These are phyloP conservation scores for Channa striata DNA, from an alignment of 2,797 vertebrate species.

Conservation along the genomic window DNA sequence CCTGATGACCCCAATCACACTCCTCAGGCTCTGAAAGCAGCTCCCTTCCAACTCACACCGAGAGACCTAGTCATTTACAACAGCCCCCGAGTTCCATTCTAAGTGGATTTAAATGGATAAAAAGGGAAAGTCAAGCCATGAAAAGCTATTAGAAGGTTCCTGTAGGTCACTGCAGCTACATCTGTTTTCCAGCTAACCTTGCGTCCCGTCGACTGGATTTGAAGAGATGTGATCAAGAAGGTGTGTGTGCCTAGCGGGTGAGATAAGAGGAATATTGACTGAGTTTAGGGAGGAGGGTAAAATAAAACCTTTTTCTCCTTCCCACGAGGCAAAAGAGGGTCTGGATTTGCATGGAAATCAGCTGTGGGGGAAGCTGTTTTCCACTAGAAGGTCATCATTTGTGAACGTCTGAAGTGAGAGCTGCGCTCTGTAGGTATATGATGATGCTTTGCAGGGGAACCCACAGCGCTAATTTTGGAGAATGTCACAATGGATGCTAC, in stretches of 20 bases:
- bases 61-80: slow-evolving; percentile 36
- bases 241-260: slow-evolving; percentile 21
- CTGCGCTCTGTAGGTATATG: not conserved
- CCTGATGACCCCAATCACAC: slow-evolving; percentile 35
- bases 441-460: not conserved
- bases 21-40: slow-evolving; percentile 21
- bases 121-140: slow-evolving; percentile 60
- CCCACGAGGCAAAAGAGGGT: slow-evolving; percentile 18
- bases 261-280: slow-evolving; percentile 44
- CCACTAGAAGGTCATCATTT: slow-evolving; percentile 29
- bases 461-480: not conserved
- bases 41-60: slow-evolving; percentile 22
- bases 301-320: slow-evolving; percentile 50
- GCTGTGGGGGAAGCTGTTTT: slow-evolving; percentile 43
- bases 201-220: slow-evolving; percentile 52
- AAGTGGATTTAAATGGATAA: slow-evolving; percentile 66
- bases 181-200: slow-evolving; percentile 64
- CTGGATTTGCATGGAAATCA: slow-evolving; percentile 58
- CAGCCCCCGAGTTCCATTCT: slow-evolving; percentile 35
- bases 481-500: not conserved
- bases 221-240: slow-evolving; percentile 33
- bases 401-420: slow-evolving; percentile 25
- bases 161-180: slow-evolving; percentile 57
- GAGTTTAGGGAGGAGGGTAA: slow-evolving; percentile 40
- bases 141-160: slow-evolving; percentile 64